Percentiles rank a stretch among this genome's conserved stretches.
Evolutionary conservation across 2,888 invertebrate genomes (phyloP).

Genomic region (Oscheius sp.): DNA sequence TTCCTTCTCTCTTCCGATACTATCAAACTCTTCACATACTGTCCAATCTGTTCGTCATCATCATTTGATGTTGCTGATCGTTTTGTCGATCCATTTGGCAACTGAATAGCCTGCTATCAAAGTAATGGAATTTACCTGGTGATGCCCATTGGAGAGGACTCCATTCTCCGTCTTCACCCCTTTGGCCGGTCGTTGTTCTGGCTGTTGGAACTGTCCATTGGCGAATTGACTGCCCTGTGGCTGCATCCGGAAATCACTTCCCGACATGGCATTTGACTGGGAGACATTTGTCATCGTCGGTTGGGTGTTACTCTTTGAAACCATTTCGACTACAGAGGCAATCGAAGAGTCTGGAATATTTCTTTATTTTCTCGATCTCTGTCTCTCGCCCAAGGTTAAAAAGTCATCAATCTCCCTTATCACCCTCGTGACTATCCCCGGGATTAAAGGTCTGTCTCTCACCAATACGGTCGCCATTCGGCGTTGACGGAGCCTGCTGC

Average conservation of each 20-base stretch:
- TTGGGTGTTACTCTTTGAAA: constrained; percentile 26
- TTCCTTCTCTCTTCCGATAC: constrained; percentile 16
- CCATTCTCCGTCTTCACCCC: not conserved
- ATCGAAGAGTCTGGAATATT: constrained; percentile 27
- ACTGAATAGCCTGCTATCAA: not conserved
- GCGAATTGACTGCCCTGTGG: not conserved
- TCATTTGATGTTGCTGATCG: constrained; percentile 4
- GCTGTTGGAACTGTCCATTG: constrained; percentile 12
- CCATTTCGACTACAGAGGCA: constrained; percentile 32
- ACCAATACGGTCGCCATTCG: constrained; percentile 29
- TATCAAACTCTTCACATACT: constrained; percentile 20
- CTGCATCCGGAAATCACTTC: not conserved
- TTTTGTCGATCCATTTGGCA: constrained; percentile 16
- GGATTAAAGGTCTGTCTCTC: not conserved
- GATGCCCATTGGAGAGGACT: not conserved
- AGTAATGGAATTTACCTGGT: constrained; percentile 3
- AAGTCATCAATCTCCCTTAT: too few relatives aligned
- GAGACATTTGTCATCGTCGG: constrained; percentile 22
- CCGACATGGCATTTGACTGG: constrained; percentile 4
- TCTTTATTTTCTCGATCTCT: not conserved
- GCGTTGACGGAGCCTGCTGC: constrained; percentile 9
- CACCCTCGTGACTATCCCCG: too few relatives aligned
- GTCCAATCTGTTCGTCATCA: constrained; percentile 18
- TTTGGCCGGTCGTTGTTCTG: not conserved
- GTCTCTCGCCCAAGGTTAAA: too few relatives aligned